Evolutionary conservation across 2,888 invertebrate species (phyloP).

Genomic region (Odiellus spinosus): DNA sequence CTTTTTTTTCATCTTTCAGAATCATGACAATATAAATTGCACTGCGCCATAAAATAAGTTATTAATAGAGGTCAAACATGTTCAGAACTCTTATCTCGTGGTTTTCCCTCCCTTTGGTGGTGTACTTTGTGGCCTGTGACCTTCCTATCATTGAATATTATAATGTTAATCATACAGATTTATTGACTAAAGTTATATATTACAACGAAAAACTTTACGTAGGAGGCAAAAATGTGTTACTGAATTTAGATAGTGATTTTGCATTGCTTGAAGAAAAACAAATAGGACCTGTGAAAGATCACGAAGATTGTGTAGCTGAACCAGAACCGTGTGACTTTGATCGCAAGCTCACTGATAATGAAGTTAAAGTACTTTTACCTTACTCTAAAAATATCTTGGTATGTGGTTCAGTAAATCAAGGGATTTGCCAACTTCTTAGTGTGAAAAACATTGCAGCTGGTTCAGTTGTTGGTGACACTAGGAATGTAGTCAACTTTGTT

Average conservation of each 20-base stretch:
- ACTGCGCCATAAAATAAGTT: too few relatives aligned
- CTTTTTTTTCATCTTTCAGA: too few relatives aligned
- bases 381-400: slow-evolving; percentile 5
- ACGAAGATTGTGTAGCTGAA: slow-evolving; percentile 7
- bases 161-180: too few relatives aligned
- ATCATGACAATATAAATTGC: too few relatives aligned
- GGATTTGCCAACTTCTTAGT: slow-evolving; percentile 9
- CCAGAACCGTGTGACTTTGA: slow-evolving; percentile 4
- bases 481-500: slow-evolving; percentile 3
- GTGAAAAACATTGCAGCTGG: not conserved
- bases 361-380: slow-evolving; percentile 8
- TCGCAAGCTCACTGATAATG: slow-evolving; percentile 4
- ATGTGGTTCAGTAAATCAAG: slow-evolving; percentile 16
- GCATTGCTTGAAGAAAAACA: not conserved
- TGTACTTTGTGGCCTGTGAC: too few relatives aligned
- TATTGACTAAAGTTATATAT: too few relatives aligned
- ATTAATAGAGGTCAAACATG: too few relatives aligned
- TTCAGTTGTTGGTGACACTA: not conserved
- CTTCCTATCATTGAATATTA: too few relatives aligned
- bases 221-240: too few relatives aligned
- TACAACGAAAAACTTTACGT: too few relatives aligned
- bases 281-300: slow-evolving; percentile 12
- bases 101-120: too few relatives aligned
- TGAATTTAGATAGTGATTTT: slow-evolving; percentile 6
- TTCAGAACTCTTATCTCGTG: too few relatives aligned